Evolutionary conservation across 1,140 invertebrate genomes (phyloP), one percentile per base, ranked within the genome.

Genomic region (Asbolus verrucosus): DNA sequence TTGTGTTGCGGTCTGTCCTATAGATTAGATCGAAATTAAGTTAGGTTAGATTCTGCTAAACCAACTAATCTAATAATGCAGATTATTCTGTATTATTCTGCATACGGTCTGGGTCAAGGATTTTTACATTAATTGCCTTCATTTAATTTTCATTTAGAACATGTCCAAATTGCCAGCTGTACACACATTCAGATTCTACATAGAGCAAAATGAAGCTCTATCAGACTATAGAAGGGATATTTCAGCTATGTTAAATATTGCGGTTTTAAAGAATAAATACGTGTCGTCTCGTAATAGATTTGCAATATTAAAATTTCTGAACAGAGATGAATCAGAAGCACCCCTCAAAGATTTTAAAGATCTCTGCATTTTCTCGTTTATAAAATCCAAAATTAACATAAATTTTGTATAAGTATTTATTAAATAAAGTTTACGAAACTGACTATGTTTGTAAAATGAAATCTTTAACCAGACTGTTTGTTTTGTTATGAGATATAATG

Each of bases 61-160:
- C 9, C 46, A 70, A 65, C 54, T 70, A 70, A 70, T 70, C 68
- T 65, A 70, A 70, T 70, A 70, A 54, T 59, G 61, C 33, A 70
- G 41, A 70, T 70, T 70, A 61, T 61, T 33, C 31, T 38, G 19
- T 54, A 54, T 54, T 63, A 39, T 63, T 41, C 18, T 63, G 33
- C 19, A 38, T 63, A 18, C 63, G 1, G 41, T 50, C 50, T 66
- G 16, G 21, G 27, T 46, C 19, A 31, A 63, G 33, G 61, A 60
- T 36, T 62, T 33, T 18, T 46, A 46, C 15, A 18, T 46, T 46
- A 46, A 46, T 46, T 46, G 16, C 41, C 14, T 16, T 16, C 59
- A 62, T 18, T 62, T 33, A 8, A 59, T 6, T 21, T 59, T 59
- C 1, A 6, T 13, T 38, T 3, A n/a, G 15, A 46, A 46, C 6